Base-by-base conservation (phyloP, 1,140 invertebrate genomes). In the Muscidifurax raptorellus region DNA sequence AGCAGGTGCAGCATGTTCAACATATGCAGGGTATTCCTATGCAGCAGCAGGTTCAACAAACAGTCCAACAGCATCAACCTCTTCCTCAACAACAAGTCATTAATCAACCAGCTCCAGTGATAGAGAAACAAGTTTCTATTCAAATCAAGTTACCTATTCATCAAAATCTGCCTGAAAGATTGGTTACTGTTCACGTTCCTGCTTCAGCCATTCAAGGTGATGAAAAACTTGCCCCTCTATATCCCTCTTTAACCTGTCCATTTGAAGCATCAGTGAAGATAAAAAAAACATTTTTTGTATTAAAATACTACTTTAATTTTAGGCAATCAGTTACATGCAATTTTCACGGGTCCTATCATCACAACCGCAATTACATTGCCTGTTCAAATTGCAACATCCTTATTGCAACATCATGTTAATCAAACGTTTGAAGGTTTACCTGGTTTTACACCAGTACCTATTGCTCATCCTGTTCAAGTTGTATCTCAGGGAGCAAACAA, bases 351-450 rank as follows among this genome's bases (percentile, higher is more conserved):
- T 36, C 96, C 96, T 36, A 95, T 97, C 47, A 97, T 98, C 86
- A 96, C 97, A 89, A 96, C 96, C 0, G 97, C 97, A 71, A 97
- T 98, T 94, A 95, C 95, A 88, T 94, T 98, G 85, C 97, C 97
- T 36, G 95, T 96, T 82, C 94, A 95, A 47, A 90, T 97, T 88
- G 97, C 97, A 75, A 96, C 96, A 1, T 95, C 95, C 25, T 93
- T 97, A 83, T 93, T 98, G 27, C 97, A 98, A 88, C 96, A 97
- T 89, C 97, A 98, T 91, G 96, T 98, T 2, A 97, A 97, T 92
- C 95, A 95, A 32, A 96, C 96, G n/a, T 92, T 97, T 25, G 94
- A 94, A 85, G 94, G 93, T 71, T 93, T 94, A 88, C 92, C 93
- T 75, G 89, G 91, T 32, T 86, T 92, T n/a, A 81, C 91, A 59